Conservation (phyloP, 2,797 vertebrate species). For the Melanotaenia nigrans region DNA sequence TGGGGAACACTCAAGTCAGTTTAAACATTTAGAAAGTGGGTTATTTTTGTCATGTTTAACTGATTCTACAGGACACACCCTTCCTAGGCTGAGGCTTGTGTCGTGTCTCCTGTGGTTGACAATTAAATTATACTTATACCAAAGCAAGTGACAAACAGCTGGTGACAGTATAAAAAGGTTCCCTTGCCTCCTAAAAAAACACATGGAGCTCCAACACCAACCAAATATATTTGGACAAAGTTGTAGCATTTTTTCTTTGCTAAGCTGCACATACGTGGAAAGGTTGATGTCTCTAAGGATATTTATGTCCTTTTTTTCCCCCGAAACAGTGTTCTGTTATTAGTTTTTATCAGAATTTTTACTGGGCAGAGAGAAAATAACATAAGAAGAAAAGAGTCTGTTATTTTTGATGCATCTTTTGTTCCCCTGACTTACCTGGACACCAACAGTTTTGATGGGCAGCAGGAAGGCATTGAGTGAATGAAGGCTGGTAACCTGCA, state of each 20-base stretch:
- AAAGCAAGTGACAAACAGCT: slow-evolving; percentile 26
- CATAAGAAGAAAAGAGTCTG: not conserved
- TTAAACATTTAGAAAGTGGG: not conserved
- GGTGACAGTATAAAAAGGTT: slow-evolving; percentile 12
- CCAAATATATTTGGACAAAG: not conserved
- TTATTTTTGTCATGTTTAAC: not conserved
- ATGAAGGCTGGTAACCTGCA: slow-evolving; percentile 99
- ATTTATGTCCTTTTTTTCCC: too few relatives aligned
- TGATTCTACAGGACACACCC: slow-evolving; percentile 1
- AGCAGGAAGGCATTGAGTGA: slow-evolving; percentile 99
- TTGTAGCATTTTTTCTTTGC: not conserved
- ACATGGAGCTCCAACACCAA: not conserved
- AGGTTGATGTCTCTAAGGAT: not conserved
- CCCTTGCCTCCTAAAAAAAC: not conserved
- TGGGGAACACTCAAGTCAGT: not conserved
- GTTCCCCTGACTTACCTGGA: slow-evolving; percentile 87
- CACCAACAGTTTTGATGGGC: slow-evolving; percentile 98
- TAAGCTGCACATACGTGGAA: not conserved
- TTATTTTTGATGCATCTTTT: not conserved
- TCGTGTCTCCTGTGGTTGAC: slow-evolving; percentile 45
- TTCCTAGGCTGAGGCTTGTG: slow-evolving; percentile 5
- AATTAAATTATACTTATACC: slow-evolving; percentile 42
- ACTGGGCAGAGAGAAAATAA: not conserved
- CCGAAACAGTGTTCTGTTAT: not conserved
- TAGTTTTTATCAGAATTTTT: not conserved